phyloP scores from a whole-genome alignment of 2,113 vertebrate genomes.

The Arvicanthis niloticus region DNA sequence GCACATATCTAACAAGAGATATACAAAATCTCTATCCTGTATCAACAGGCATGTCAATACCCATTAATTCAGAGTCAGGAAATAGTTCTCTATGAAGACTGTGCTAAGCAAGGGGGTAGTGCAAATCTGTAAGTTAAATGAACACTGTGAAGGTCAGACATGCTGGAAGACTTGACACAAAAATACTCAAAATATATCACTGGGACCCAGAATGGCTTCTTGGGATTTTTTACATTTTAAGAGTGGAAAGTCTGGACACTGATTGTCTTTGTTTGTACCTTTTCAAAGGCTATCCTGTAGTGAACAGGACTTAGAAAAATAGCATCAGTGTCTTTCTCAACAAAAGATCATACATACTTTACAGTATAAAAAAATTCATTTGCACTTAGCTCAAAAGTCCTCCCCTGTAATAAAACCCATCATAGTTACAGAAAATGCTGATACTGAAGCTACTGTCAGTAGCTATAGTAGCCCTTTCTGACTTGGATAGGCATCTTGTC shows the following conservation, averaged over 20 bases:
- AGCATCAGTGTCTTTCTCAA: background rate
- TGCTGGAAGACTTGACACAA: too few relatives aligned
- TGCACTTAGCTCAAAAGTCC: background rate
- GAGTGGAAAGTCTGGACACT: background rate
- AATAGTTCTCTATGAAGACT: background rate
- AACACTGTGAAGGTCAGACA: too few relatives aligned
- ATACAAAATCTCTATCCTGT: background rate
- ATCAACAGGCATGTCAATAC: background rate
- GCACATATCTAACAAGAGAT: background rate
- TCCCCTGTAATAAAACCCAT: background rate
- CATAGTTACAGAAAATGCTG: background rate
- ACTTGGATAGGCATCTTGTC: background rate
- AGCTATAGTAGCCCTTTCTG: background rate
- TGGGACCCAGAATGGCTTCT: too few relatives aligned
- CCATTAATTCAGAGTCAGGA: background rate
- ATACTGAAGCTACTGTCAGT: background rate
- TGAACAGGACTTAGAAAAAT: background rate
- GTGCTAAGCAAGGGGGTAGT: too few relatives aligned
- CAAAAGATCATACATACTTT: background rate
- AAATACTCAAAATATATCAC: too few relatives aligned
- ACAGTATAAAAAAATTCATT: background rate
- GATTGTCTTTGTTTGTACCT: background rate
- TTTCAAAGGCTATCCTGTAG: background rate
- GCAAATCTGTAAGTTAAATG: too few relatives aligned
- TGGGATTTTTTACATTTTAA: background rate